Conservation (phyloP, 92 coral and sea anemone genomes). For the Zoanthus gigantus region DNA sequence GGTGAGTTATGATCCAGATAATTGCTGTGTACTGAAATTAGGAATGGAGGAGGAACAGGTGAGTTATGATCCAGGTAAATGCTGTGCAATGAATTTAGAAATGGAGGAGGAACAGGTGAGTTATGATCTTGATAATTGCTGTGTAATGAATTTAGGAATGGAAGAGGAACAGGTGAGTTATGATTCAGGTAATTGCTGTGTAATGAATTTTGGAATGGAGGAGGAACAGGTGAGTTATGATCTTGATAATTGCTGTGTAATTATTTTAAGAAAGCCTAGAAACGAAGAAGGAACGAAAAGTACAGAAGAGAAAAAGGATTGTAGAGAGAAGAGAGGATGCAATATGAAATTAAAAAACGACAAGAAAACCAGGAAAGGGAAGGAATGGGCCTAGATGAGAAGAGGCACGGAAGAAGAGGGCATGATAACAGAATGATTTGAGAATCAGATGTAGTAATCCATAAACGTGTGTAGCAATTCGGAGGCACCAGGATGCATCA, state of each 20-base stretch:
- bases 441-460: not conserved
- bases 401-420: not conserved
- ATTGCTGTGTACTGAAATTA: not conserved
- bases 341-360: not conserved
- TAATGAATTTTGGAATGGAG: too few species aligned
- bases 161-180: too few species aligned
- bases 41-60: not conserved
- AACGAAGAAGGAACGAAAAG: not conserved
- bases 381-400: not conserved
- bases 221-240: not conserved
- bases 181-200: too few species aligned
- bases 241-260: not conserved
- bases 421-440: not conserved
- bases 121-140: too few species aligned
- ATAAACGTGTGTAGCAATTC: too few species aligned
- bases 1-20: not conserved
- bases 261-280: not conserved
- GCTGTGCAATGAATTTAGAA: not conserved
- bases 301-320: not conserved
- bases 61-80: not conserved
- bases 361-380: not conserved
- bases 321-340: not conserved
- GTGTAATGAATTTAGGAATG: too few species aligned
- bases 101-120: not conserved
- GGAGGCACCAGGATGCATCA: too few species aligned